phyloP scores from a whole-genome alignment of 2,113 vertebrate genomes.

The Cyanoramphus novaezelandiae region DNA sequence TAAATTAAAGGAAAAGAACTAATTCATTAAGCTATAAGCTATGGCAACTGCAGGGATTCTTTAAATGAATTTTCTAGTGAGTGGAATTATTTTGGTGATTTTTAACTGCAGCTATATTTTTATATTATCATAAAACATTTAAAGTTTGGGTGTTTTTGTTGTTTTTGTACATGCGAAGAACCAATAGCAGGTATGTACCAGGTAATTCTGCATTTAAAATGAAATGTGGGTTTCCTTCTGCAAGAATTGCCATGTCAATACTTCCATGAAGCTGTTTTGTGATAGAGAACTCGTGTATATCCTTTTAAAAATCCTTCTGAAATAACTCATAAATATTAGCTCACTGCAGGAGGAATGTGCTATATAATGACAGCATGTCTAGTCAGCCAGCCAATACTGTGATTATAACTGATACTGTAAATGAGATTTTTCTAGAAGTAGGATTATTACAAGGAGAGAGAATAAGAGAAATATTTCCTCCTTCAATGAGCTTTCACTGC shows the following conservation, averaged over 20 bases:
- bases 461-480: not conserved
- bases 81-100: not conserved
- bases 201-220: not conserved
- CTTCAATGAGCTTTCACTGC: not conserved
- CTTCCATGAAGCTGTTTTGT: not conserved
- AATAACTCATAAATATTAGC: not conserved
- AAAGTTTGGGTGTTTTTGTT: not conserved
- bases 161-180: rapidly evolving
- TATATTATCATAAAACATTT: not conserved
- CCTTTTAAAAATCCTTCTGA: not conserved
- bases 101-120: not conserved
- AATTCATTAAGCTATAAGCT: constrained; percentile 11
- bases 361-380: not conserved
- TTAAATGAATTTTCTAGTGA: not conserved
- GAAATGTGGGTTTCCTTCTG: not conserved
- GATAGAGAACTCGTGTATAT: rapidly evolving
- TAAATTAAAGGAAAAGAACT: constrained; percentile 25
- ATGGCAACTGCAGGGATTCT: not conserved
- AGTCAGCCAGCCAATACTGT: not conserved
- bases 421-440: not conserved
- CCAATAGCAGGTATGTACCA: not conserved
- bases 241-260: not conserved
- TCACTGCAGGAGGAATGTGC: not conserved
- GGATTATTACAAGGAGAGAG: not conserved
- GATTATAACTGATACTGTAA: not conserved